phyloP scores from a whole-genome alignment of 2,113 vertebrate genomes.

The Misgurnus anguillicaudatus region DNA sequence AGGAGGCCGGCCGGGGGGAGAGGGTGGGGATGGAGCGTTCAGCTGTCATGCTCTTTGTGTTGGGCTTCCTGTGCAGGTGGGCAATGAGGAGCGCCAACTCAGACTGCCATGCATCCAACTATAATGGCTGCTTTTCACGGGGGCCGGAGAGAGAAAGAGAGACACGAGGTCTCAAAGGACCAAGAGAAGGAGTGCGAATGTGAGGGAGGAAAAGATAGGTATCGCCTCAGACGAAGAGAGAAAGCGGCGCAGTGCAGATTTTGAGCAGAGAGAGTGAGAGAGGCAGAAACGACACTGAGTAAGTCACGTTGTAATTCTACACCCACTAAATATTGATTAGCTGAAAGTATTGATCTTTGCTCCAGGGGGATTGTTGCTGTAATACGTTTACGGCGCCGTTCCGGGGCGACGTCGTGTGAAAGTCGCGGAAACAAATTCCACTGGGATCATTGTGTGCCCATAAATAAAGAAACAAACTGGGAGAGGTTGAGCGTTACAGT shows the following conservation, averaged over 20 bases:
- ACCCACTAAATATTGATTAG: constrained; percentile 9
- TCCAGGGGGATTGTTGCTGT: background rate
- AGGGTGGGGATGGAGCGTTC: constrained; percentile 65
- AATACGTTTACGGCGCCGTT: background rate
- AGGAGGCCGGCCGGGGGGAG: constrained; percentile 7
- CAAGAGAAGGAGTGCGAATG: constrained; percentile 52
- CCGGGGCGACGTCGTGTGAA: background rate
- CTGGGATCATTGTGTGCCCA: too few species aligned
- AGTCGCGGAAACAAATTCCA: background rate
- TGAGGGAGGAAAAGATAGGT: constrained; percentile 45
- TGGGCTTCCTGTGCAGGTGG: constrained; percentile 82
- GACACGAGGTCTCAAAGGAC: constrained; percentile 34
- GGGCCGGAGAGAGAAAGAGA: constrained; percentile 51
- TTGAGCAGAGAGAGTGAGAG: background rate
- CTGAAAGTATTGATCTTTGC: background rate
- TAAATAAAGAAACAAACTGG: background rate
- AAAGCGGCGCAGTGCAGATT: constrained; percentile 28
- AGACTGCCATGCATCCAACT: constrained; percentile 76
- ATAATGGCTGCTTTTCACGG: constrained; percentile 80
- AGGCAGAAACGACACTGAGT: constrained; percentile 13
- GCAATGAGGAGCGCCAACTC: constrained; percentile 74
- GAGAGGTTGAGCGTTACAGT: background rate
- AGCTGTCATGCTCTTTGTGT: constrained; percentile 72
- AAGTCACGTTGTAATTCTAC: too few species aligned
- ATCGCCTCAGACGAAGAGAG: constrained; percentile 23